These are phyloP conservation scores for Lasioglossum pauxillum DNA, from an alignment of 2,888 invertebrate species.

Conservation along the genomic window DNA sequence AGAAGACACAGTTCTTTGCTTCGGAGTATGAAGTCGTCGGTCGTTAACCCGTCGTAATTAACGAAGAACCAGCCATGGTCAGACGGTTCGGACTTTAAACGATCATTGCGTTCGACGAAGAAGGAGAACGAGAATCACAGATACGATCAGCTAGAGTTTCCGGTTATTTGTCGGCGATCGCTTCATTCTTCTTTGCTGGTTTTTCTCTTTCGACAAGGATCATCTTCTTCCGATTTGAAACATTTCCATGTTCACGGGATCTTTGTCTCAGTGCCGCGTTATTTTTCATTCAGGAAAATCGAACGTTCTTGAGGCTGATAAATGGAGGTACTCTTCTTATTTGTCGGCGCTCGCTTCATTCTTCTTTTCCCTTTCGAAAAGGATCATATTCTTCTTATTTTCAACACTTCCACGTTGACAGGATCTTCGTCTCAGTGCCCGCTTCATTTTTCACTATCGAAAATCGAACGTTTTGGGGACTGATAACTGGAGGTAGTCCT, in stretches of 20 bases:
- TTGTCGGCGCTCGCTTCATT: conserved; percentile 51
- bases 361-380: background rate
- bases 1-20: conserved; percentile 32
- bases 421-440: background rate
- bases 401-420: background rate
- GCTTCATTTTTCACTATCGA: background rate
- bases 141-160: conserved; percentile 77
- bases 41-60: conserved; percentile 80
- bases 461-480: background rate
- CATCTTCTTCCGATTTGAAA: background rate
- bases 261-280: background rate
- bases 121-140: conserved; percentile 65
- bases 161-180: conserved; percentile 66
- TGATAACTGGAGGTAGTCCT: background rate
- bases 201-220: background rate
- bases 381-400: background rate
- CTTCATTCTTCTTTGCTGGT: conserved; percentile 12
- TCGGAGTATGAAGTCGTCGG: conserved; percentile 59
- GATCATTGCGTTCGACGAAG: conserved; percentile 74
- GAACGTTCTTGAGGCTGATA: background rate
- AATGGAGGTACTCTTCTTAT: conserved; percentile 6
- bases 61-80: conserved; percentile 75
- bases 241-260: background rate
- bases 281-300: background rate
- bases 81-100: conserved; percentile 71